Evolutionary conservation across 1,140 invertebrate genomes (phyloP).

Genomic region (Antheraea mylitta): DNA sequence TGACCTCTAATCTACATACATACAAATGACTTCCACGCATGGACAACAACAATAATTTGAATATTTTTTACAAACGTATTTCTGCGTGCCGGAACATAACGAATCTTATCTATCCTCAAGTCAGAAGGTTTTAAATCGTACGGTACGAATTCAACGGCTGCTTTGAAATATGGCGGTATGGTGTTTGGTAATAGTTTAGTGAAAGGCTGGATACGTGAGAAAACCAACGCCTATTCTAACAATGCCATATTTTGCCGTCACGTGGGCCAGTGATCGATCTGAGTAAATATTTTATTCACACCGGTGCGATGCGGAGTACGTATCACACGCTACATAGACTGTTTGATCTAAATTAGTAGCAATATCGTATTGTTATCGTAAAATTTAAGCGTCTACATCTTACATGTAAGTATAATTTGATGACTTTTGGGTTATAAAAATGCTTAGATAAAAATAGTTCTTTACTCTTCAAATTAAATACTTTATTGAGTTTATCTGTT

Average conservation of each 20-base stretch:
- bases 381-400: not conserved
- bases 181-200: constrained; percentile 70
- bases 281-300: constrained; percentile 65
- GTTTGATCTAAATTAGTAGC: constrained; percentile 8
- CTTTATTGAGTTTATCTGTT: too few relatives aligned
- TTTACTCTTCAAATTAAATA: too few relatives aligned
- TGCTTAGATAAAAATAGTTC: too few relatives aligned
- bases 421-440: too few relatives aligned
- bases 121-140: constrained; percentile 21
- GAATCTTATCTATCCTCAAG: not conserved
- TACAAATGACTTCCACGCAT: constrained; percentile 73
- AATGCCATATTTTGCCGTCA: constrained; percentile 72
- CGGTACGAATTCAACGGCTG: not conserved
- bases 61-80: constrained; percentile 30
- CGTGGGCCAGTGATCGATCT: constrained; percentile 69
- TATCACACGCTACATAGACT: constrained; percentile 27
- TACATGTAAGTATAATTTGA: not conserved
- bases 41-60: constrained; percentile 69
- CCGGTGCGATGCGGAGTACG: constrained; percentile 37
- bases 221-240: constrained; percentile 68
- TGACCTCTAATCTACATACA: constrained; percentile 75
- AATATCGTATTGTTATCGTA: not conserved
- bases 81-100: not conserved
- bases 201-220: constrained; percentile 72
- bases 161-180: constrained; percentile 30